phyloP scores from a whole-genome alignment of 2,888 invertebrate species.

The Agrochola circellaris region DNA sequence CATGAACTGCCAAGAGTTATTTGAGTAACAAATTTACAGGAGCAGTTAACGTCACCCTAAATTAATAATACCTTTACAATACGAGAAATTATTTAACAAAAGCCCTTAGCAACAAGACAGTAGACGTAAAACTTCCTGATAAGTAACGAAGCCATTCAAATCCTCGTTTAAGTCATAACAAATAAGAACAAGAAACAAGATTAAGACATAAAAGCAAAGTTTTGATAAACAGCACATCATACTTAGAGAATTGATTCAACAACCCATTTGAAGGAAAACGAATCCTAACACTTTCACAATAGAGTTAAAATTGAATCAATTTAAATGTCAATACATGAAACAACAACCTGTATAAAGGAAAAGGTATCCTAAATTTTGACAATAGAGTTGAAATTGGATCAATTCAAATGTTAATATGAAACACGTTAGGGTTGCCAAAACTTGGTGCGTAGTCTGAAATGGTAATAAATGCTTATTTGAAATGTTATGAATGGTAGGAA shows the following conservation, averaged over 20 bases:
- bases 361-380: background rate
- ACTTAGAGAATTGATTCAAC: constrained; percentile 23
- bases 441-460: constrained; percentile 41
- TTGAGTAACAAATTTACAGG: background rate
- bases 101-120: constrained; percentile 33
- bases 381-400: constrained; percentile 14
- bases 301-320: constrained; percentile 25
- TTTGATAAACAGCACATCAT: constrained; percentile 44
- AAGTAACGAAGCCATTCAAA: constrained; percentile 50
- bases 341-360: background rate
- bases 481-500: constrained; percentile 31
- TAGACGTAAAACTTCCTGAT: constrained; percentile 28
- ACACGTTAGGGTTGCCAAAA: constrained; percentile 42
- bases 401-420: constrained; percentile 14
- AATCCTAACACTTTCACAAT: background rate
- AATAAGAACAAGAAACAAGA: constrained; percentile 53
- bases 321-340: background rate
- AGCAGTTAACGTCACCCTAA: background rate
- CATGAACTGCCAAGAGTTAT: constrained; percentile 4
- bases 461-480: constrained; percentile 48
- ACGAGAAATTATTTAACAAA: constrained; percentile 9
- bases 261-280: constrained; percentile 17
- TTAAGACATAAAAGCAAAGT: constrained; percentile 60
- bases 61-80: constrained; percentile 23
- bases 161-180: constrained; percentile 39